Evolutionary conservation across 2,113 vertebrate species (phyloP), one percentile per base, ranked within the genome.

Genomic region (Calyptomena viridis): DNA sequence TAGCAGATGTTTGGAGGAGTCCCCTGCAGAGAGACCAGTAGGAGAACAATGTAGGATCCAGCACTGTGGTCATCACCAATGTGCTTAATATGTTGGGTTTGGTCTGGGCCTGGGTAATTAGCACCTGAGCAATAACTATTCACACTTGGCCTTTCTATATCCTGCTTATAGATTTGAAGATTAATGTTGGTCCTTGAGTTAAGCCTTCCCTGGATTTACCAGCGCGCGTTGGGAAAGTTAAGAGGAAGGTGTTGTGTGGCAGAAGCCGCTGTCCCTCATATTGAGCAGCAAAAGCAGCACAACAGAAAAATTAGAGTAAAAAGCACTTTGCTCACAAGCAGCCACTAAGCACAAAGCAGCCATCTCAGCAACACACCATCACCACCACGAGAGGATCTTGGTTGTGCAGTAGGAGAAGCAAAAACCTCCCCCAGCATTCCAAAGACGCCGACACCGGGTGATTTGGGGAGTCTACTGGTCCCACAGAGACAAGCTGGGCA

Each of bases 61-160:
- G 68, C 17, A 27, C 15, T 0, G 0, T 11, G 40, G 89, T 44
- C 2, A 0, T 21, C 46, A 22, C 46, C 10, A 0, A 14, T 1
- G 20, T 42, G n/a, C 49, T 91, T 75, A 63, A 81, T n/a, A 12
- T 17, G 24, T 56, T 69, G 25, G 71, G 74, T 31, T 95, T 91
- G 93, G 87, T 69, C 77, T 72, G 72, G 58, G 75, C 49, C 52
- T 60, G 71, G 49, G 53, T 92, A 96, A 95, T 97, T 94, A 94
- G 94, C 89, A 87, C 77, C 71, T 39, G 53, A 93, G 81, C 33
- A 1, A 40, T 93, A 93, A 95, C 95, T 91, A 95, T 89, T 91
- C 94, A 91, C 91, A 89, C 64, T 90, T 94, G 89, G 89, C 87
- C 87, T 93, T 91, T 89, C 81, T 87, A 35, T 75, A 76, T 30